Base-by-base conservation (phyloP, 2,888 invertebrate genomes). In the Ophion obscuratus region DNA sequence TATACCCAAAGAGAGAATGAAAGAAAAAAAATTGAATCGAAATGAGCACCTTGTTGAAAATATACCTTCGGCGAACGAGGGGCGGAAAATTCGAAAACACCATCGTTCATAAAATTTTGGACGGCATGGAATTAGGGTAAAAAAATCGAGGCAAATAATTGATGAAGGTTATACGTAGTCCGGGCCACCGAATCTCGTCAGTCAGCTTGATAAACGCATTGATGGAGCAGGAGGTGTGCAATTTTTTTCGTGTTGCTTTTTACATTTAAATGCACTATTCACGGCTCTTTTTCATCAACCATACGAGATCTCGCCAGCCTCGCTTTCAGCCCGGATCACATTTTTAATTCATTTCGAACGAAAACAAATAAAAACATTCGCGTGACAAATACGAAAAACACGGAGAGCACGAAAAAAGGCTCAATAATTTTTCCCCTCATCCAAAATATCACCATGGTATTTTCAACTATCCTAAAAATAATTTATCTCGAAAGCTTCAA, bases 191-290 rank as follows among this genome's bases (percentile, higher is more conserved):
- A 68, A 36, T 71, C 71, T 71, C n/a, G 36, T 53, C 31, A 78
- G 67, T 11, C n/a, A 20, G 44, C 61, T 83, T 73, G 73, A 83
- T 73, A 73, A 83, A 83, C 76, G 76, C 14, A 47, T 67, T 24
- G 74, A 83, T 75, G 53, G 70, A 64, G 27, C 70, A 40, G 68
- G 53, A 20, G 10, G 24, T 57, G 31, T 57, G 62, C 47, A 66
- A 40, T 40, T 40, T 40, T 40, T 36, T 36, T 5, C 0, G 0
- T 0, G 0, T 64, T 36, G 53, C 64, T 71, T 14, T 64, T 57
- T 20, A 47, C 70, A 74, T 57, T 70, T 40, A 74, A 66, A 66
- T 61, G 53, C 24, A 10, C 79, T 57, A 71, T 57, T 66, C 74
- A 62, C 64, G 17, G 36, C 27, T n/a, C 36, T 83, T 44, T 61